phyloP scores from a whole-genome alignment of 2,113 vertebrate genomes.

The Malaclemys terrapin region DNA sequence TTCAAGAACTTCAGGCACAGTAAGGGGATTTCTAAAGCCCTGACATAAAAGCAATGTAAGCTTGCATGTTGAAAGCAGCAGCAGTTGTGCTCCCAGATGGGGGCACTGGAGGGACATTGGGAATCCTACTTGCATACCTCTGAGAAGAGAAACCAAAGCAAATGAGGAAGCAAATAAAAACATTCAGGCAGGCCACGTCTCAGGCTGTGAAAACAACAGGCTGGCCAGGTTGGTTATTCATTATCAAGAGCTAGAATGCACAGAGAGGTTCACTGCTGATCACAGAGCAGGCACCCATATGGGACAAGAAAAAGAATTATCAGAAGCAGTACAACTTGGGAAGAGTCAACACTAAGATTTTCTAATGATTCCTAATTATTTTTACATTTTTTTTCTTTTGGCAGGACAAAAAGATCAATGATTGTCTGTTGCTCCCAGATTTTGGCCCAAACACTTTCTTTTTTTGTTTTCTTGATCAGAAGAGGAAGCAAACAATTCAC shows the following conservation, averaged over 20 bases:
- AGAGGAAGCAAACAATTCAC: constrained; percentile 63
- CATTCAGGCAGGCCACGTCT: constrained; percentile 48
- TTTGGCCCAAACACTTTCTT: background rate
- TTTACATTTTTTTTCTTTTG: constrained; percentile 28
- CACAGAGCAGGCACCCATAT: background rate
- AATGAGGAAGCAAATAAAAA: constrained; percentile 78
- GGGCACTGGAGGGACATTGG: background rate
- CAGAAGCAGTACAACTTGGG: background rate
- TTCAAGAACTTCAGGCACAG: background rate
- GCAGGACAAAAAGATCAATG: background rate
- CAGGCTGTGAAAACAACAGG: constrained; percentile 58
- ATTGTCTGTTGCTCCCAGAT: background rate
- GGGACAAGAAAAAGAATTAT: background rate
- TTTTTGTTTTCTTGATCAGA: constrained; percentile 50
- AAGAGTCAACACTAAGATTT: background rate
- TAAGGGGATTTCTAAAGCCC: background rate
- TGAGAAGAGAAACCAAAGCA: background rate
- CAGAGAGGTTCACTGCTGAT: background rate
- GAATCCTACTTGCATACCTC: background rate
- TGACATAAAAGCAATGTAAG: accelerated
- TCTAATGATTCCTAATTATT: background rate
- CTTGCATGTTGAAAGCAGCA: accelerated
- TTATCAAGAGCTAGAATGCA: constrained; percentile 61
- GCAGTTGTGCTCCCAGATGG: constrained; percentile 30
- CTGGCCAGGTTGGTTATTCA: constrained; percentile 75